Evolutionary conservation across 2,113 vertebrate species (phyloP), one percentile per base, ranked within the genome.

Genomic region (Ardeotis arabs): DNA sequence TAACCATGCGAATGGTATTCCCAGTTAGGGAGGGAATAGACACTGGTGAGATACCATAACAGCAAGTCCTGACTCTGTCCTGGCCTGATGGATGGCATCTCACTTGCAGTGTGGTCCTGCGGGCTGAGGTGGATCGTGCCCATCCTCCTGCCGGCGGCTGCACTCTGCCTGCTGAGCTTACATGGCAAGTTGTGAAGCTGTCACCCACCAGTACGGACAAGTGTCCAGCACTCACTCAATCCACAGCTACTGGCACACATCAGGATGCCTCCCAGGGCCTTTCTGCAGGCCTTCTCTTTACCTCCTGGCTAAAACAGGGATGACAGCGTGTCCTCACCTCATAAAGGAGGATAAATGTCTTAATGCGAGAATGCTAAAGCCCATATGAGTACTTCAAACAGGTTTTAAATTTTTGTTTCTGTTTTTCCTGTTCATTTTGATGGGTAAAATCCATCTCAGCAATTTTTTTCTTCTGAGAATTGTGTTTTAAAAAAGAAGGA

Each of bases 191-290:
- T 50, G 63, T 25, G 50, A 5, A 1, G 7, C 20, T 31, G 64
- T 17, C 6, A 1, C 12, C 35, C 0, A 0, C 31, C 2, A 1
- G 55, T 28, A 33, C 28, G 1, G 1, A 7, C 8, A 22, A 11
- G 11, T 9, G 21, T 17, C 37, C 1, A 0, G 35, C 29, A n/a
- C 66, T 45, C 12, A 8, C 33, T 37, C 15, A 5, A 15, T 47
- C 35, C 23, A 59, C 39, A 75, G 82, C 35, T 27, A 1, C 29
- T 27, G 17, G 74, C 63, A 62, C 23, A 4, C 0, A 0, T 14
- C 55, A 70, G 18, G 35, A 59, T 19, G 16, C 25, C 19, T 76
- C 27, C 7, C 25, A 52, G 33, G 7, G 8, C n/a, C 25, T 19
- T 68, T 45, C 58, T 37, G 31, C 21, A 50, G 41, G 25, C 22